These are phyloP conservation scores for Drosophila sordidula DNA, from an alignment of 2,888 invertebrate genomes.

Conservation along the genomic window DNA sequence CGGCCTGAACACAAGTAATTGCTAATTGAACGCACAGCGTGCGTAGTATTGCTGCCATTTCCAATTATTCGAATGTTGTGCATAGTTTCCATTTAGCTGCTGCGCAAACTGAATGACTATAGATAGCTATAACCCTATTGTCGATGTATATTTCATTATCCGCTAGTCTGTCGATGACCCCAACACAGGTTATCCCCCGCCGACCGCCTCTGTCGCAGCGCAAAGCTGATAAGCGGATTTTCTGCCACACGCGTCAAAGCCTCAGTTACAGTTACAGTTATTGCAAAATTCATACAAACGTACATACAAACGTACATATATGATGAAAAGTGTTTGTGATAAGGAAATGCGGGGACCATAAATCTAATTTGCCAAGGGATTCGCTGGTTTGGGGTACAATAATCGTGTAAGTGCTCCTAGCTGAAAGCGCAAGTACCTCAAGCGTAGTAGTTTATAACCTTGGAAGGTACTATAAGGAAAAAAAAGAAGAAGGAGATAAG, in stretches of 20 bases:
- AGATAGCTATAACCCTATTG: slow-evolving; percentile 12
- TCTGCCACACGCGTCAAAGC: slow-evolving; percentile 46
- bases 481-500: no score
- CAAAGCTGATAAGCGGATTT: slow-evolving; percentile 81
- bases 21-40: slow-evolving; percentile 15
- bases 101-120: no score
- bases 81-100: neutral
- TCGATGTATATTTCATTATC: slow-evolving; percentile 47
- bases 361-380: slow-evolving; percentile 36
- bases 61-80: neutral
- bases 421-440: slow-evolving; percentile 3
- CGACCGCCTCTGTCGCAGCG: neutral
- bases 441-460: neutral
- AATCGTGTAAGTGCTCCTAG: slow-evolving; percentile 1
- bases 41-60: neutral
- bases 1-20: neutral
- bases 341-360: slow-evolving; percentile 15
- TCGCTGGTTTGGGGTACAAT: slow-evolving; percentile 12
- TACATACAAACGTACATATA: slow-evolving; percentile 7
- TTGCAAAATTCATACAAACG: slow-evolving; percentile 15
- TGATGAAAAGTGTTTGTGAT: slow-evolving; percentile 11
- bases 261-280: slow-evolving; percentile 8
- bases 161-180: slow-evolving; percentile 27
- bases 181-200: slow-evolving; percentile 30
- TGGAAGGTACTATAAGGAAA: no score